Conservation (phyloP, 2,888 invertebrate genomes). For the Xiphydria camelus region DNA sequence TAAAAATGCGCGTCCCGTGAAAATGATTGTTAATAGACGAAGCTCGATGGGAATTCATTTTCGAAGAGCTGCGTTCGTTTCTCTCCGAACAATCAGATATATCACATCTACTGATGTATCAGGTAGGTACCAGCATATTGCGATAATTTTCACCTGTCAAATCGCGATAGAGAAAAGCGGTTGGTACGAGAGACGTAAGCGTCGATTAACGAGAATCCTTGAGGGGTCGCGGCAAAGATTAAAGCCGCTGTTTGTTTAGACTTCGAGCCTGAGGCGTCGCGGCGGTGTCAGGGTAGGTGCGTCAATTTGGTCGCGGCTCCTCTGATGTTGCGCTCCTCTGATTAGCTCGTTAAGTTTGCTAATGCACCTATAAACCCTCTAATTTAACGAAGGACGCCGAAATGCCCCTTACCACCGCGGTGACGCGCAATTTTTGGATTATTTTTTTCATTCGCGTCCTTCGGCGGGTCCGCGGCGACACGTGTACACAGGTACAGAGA, state of each 20-base stretch:
- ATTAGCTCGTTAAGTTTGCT: slow-evolving; percentile 55
- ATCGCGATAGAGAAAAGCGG: no score
- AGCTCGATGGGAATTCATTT: no score
- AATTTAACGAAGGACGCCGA: slow-evolving; percentile 44
- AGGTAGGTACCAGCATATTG: no score
- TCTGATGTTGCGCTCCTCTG: slow-evolving; percentile 40
- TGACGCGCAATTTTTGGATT: neutral
- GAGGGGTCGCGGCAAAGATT: slow-evolving; percentile 29
- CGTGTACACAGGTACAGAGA: neutral
- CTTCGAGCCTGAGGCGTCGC: slow-evolving; percentile 38
- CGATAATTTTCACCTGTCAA: no score
- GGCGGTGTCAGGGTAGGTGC: slow-evolving; percentile 37
- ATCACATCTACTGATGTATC: no score
- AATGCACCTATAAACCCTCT: slow-evolving; percentile 42
- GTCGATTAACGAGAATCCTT: neutral
- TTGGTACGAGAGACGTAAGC: no score
- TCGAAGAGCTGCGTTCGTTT: no score
- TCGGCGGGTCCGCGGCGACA: neutral
- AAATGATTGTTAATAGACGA: no score
- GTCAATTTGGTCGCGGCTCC: slow-evolving; percentile 30
- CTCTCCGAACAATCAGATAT: no score
- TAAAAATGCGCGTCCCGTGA: no score
- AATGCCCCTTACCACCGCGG: neutral
- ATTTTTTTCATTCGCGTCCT: neutral
- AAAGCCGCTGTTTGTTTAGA: slow-evolving; percentile 36